phyloP scores from a whole-genome alignment of 2,797 vertebrate genomes.

The Rachycentron canadum region DNA sequence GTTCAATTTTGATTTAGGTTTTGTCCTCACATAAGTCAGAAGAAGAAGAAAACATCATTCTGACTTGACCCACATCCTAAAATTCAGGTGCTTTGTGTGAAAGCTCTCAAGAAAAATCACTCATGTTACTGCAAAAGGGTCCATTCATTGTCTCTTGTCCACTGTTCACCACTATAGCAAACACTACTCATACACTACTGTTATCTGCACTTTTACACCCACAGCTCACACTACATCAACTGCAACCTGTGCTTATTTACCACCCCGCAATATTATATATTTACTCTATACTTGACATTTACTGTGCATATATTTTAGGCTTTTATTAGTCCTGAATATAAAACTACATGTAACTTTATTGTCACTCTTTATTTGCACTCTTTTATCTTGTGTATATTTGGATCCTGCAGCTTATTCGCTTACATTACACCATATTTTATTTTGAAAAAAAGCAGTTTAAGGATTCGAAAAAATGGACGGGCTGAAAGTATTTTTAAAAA shows the following conservation, averaged over 20 bases:
- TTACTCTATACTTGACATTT: too few relatives aligned
- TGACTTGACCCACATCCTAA: background rate
- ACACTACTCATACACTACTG: background rate
- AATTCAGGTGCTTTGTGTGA: conserved; percentile 5
- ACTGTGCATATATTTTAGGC: too few relatives aligned
- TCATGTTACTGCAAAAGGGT: background rate
- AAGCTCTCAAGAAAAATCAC: conserved; percentile 33
- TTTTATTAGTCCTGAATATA: background rate
- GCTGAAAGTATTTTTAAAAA: conserved; percentile 1
- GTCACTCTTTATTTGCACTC: background rate
- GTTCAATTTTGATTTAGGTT: conserved; percentile 22
- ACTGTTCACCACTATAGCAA: background rate
- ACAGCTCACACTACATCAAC: background rate
- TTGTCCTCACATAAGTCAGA: background rate
- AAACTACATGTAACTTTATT: background rate
- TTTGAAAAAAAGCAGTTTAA: background rate
- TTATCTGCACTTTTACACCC: background rate
- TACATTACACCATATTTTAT: background rate
- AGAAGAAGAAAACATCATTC: conserved; percentile 10
- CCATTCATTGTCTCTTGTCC: conserved; percentile 9
- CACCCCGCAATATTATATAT: background rate
- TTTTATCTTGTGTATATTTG: background rate
- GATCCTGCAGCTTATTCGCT: background rate
- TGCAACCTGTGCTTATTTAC: background rate
- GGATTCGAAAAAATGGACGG: too few relatives aligned